phyloP scores from a whole-genome alignment of 2,888 invertebrate genomes.

The Lordiphosa fenestrarum region DNA sequence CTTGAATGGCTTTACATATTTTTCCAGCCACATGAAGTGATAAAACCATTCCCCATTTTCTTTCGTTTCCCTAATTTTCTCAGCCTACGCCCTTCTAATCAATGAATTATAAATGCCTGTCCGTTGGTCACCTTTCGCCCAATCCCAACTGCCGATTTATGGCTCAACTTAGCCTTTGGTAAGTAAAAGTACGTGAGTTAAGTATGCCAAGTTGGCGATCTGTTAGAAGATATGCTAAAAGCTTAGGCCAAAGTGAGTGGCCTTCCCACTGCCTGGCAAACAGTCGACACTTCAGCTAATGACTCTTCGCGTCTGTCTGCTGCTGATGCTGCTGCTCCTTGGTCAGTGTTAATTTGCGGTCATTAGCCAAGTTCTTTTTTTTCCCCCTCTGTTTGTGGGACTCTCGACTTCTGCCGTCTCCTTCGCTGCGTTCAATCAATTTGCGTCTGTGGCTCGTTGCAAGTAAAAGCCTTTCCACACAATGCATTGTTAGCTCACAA shows the following conservation, averaged over 20 bases:
- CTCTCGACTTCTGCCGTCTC: conserved; percentile 9
- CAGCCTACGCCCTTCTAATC: no score
- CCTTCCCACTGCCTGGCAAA: conserved; percentile 42
- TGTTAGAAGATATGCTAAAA: conserved; percentile 70
- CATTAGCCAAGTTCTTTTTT: conserved; percentile 65
- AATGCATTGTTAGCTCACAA: conserved; percentile 50
- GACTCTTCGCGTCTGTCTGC: conserved; percentile 55
- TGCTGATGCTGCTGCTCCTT: conserved; percentile 40
- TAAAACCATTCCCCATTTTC: no score
- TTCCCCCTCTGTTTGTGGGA: conserved; percentile 19
- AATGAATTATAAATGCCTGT: no score
- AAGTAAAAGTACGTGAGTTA: conserved; percentile 37
- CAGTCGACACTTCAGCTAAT: conserved; percentile 54
- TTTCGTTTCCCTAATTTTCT: no score
- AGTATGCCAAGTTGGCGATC: conserved; percentile 61
- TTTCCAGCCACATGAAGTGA: no score
- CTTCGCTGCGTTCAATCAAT: conserved; percentile 56
- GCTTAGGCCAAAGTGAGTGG: conserved; percentile 49
- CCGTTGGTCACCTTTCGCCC: neutral
- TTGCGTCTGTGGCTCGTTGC: conserved; percentile 53
- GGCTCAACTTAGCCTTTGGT: conserved; percentile 34
- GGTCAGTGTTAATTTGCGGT: conserved; percentile 66
- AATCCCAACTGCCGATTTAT: conserved; percentile 34
- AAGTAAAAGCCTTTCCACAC: conserved; percentile 50
- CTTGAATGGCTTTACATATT: no score